A percentile compares a stretch with the other conserved stretches of the same genome.
These are phyloP conservation scores for Psettodes erumei DNA, from an alignment of 2,113 vertebrate genomes.

Conservation along the genomic window DNA sequence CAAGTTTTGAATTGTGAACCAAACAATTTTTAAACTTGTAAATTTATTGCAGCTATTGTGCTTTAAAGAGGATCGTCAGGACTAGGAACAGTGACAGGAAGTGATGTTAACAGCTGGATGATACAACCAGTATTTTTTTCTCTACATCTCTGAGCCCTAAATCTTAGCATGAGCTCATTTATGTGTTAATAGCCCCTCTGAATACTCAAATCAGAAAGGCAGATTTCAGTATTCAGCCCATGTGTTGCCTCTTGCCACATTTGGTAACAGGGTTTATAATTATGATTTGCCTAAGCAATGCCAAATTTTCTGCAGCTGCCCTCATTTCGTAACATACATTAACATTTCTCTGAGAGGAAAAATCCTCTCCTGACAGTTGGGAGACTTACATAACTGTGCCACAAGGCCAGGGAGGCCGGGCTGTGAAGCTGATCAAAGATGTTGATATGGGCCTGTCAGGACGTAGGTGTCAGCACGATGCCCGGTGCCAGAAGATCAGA, in stretches of 20 bases:
- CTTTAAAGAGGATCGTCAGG: not conserved
- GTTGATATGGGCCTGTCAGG: constrained; percentile 32
- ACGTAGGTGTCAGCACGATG: constrained; percentile 21
- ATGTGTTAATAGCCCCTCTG: not conserved
- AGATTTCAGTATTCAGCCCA: constrained; percentile 43
- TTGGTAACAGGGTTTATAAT: constrained; percentile 11
- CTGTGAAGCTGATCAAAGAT: constrained; percentile 31
- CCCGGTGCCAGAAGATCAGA: constrained; percentile 33
- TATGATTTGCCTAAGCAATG: not conserved
- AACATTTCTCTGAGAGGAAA: constrained; percentile 25
- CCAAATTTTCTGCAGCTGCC: constrained; percentile 3
- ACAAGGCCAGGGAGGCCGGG: not conserved
- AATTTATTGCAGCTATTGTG: not conserved
- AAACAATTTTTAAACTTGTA: not conserved
- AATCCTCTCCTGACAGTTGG: constrained; percentile 37
- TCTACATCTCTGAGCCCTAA: not conserved
- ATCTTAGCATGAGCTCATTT: constrained; percentile 1
- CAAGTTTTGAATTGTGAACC: no score
- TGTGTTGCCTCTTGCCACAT: constrained; percentile 37
- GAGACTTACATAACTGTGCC: constrained; percentile 23
- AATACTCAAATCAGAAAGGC: constrained; percentile 24
- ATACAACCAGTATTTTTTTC: constrained; percentile 11
- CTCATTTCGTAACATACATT: constrained; percentile 12
- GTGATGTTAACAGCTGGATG: constrained; percentile 13
- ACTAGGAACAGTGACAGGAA: constrained; percentile 16